phyloP scores from a whole-genome alignment of 1,140 invertebrate species.

The Drosophila athabasca region DNA sequence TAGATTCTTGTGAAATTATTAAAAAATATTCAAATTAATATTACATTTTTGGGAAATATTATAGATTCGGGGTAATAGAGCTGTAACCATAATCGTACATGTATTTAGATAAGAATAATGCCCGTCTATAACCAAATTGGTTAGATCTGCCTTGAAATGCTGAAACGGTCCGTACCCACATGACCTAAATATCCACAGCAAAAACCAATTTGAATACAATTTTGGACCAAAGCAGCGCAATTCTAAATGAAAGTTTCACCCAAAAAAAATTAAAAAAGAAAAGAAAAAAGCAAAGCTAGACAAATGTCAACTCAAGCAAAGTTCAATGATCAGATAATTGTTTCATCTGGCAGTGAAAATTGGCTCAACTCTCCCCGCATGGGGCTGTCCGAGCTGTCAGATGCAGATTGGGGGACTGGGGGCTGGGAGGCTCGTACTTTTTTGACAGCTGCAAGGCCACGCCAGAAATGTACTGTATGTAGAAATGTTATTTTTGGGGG shows the following conservation, averaged over 20 bases:
- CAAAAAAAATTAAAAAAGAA: not conserved
- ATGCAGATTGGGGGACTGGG: not conserved
- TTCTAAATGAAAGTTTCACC: not conserved
- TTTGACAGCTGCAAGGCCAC: conserved; percentile 55
- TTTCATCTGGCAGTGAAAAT: conserved; percentile 37
- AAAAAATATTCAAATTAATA: too few relatives aligned
- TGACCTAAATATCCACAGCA: too few relatives aligned
- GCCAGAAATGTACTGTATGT: conserved; percentile 1
- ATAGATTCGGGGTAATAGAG: too few relatives aligned
- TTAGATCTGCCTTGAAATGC: too few relatives aligned
- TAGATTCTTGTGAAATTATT: too few relatives aligned
- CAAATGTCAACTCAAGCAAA: conserved; percentile 7
- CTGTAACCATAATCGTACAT: too few relatives aligned
- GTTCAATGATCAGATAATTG: conserved; percentile 67
- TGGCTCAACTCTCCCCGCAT: conserved; percentile 29
- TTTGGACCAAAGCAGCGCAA: not conserved
- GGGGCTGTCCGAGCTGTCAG: conserved; percentile 16
- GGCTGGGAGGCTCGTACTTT: not conserved
- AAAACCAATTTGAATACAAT: too few relatives aligned
- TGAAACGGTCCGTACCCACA: too few relatives aligned
- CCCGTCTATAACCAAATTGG: too few relatives aligned
- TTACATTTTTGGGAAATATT: too few relatives aligned
- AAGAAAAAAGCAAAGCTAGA: conserved; percentile 6
- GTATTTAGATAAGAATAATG: too few relatives aligned
- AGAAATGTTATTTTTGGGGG: conserved; percentile 2